These are phyloP conservation scores for Drosophila pectinifera DNA, from an alignment of 1,140 invertebrate genomes.

Conservation along the genomic window DNA sequence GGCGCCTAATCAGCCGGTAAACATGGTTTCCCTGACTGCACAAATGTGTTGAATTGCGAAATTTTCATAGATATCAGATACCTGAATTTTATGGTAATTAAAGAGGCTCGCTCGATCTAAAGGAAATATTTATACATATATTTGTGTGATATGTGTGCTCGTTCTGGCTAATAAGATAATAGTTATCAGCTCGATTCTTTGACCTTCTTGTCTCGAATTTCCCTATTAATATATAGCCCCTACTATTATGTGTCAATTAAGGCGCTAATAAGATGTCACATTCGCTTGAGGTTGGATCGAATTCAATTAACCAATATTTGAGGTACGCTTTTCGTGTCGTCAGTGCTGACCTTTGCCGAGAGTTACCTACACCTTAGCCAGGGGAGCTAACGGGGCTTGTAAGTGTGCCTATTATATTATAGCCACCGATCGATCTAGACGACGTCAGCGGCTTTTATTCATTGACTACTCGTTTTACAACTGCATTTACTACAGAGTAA, in stretches of 20 bases:
- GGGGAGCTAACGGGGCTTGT: constrained; percentile 33
- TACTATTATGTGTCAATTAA: constrained; percentile 44
- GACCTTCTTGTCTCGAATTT: constrained; percentile 28
- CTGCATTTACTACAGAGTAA: constrained; percentile 51
- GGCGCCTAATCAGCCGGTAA: constrained; percentile 1
- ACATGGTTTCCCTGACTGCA: background rate
- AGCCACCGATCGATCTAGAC: no score
- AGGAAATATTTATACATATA: background rate
- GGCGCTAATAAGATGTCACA: constrained; percentile 64
- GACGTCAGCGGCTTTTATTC: constrained; percentile 60
- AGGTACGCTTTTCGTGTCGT: constrained; percentile 44
- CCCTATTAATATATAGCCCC: constrained; percentile 23
- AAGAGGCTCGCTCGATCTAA: constrained; percentile 5
- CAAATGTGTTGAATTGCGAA: constrained; percentile 3
- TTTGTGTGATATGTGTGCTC: constrained; percentile 4
- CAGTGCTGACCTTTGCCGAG: constrained; percentile 61
- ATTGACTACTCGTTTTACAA: constrained; percentile 58
- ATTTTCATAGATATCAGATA: constrained; percentile 20
- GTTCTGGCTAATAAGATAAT: background rate
- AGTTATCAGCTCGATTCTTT: background rate
- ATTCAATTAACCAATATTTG: constrained; percentile 46
- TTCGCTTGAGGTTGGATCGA: constrained; percentile 28
- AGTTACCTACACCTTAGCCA: constrained; percentile 7
- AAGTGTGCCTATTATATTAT: constrained; percentile 16
- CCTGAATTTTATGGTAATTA: constrained; percentile 5